A percentile compares a stretch with the other conserved stretches of the same genome.
phyloP scores from a whole-genome alignment of 2,888 invertebrate genomes.

The Polyommatus icarus region DNA sequence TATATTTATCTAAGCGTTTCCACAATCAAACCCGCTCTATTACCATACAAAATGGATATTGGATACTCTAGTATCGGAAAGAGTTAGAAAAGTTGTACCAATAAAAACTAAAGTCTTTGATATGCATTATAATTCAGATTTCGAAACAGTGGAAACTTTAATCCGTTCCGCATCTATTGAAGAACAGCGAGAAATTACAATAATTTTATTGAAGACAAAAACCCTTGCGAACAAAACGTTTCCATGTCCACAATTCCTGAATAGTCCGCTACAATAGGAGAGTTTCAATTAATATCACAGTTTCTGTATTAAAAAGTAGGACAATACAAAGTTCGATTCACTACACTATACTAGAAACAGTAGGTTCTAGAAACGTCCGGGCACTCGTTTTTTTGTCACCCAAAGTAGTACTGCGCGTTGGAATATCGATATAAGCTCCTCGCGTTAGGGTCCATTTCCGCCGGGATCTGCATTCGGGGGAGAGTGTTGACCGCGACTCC shows the following conservation, averaged over 20 bases:
- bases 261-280: conserved; percentile 64
- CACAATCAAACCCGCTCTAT: background rate
- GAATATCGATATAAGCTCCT: conserved; percentile 83
- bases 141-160: background rate
- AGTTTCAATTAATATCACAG: conserved; percentile 79
- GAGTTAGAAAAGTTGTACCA: background rate
- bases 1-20: background rate
- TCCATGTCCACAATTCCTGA: conserved; percentile 61
- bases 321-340: conserved; percentile 69
- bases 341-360: conserved; percentile 79
- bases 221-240: conserved; percentile 43
- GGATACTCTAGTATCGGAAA: background rate
- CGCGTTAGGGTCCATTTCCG: conserved; percentile 78
- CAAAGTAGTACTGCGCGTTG: conserved; percentile 86
- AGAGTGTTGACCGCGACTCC: conserved; percentile 73
- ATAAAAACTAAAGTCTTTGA: conserved; percentile 10
- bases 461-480: conserved; percentile 70
- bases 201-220: conserved; percentile 19
- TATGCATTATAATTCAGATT: conserved; percentile 8
- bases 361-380: conserved; percentile 79
- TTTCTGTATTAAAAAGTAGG: conserved; percentile 77
- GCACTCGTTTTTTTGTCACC: conserved; percentile 84
- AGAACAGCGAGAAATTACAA: conserved; percentile 26
- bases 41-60: background rate
- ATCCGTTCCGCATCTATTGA: background rate